phyloP scores from a whole-genome alignment of 2,113 vertebrate species.

The Hydrochoerus hydrochaeris region DNA sequence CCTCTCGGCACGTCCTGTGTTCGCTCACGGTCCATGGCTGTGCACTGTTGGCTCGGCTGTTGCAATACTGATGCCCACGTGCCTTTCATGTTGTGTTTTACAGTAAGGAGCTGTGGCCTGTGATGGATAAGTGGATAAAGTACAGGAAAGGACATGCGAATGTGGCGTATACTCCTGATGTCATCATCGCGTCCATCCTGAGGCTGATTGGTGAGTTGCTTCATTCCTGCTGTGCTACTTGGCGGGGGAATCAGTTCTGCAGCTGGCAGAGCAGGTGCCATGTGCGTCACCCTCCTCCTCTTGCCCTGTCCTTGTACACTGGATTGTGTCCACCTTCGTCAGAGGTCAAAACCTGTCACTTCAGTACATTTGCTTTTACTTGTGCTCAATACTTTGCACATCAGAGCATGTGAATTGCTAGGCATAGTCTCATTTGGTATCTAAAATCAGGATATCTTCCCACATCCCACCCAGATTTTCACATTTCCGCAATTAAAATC shows the following conservation, averaged over 20 bases:
- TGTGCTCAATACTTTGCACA: background rate
- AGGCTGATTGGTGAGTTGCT: slow-evolving; percentile 93
- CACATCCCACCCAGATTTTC: accelerated
- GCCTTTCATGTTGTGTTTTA: background rate
- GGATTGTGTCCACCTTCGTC: background rate
- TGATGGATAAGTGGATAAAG: slow-evolving; percentile 95
- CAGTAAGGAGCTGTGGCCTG: slow-evolving; percentile 96
- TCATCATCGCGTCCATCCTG: slow-evolving; percentile 90
- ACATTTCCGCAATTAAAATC: background rate
- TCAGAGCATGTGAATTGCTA: background rate
- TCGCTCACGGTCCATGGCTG: background rate
- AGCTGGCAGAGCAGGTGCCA: background rate
- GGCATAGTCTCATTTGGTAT: background rate
- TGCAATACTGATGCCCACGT: background rate
- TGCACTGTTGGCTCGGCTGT: background rate
- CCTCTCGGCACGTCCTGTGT: background rate
- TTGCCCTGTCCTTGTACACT: background rate
- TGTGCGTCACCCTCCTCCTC: background rate
- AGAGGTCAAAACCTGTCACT: background rate
- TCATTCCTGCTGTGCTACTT: background rate
- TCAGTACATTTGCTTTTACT: background rate
- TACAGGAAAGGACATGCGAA: slow-evolving; percentile 87
- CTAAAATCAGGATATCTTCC: background rate
- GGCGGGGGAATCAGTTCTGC: too few relatives aligned
- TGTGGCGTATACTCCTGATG: slow-evolving; percentile 84